These are phyloP conservation scores for Metopolophium dirhodum DNA, from an alignment of 1,140 invertebrate genomes.

Conservation along the genomic window DNA sequence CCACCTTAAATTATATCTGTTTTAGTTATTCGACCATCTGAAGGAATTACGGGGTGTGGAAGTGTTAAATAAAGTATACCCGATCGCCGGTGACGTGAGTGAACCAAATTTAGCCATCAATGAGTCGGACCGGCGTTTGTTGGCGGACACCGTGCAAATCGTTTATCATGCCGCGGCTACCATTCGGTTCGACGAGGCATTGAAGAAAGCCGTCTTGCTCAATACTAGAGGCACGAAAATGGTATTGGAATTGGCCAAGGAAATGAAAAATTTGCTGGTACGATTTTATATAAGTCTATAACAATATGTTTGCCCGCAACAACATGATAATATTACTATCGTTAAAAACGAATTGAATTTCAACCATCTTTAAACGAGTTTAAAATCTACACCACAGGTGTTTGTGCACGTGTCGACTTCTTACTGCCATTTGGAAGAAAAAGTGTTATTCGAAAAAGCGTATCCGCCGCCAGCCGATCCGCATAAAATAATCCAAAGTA, in stretches of 20 bases:
- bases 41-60: constrained; percentile 68
- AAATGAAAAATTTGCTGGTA: constrained; percentile 76
- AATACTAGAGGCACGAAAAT: constrained; percentile 79
- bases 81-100: constrained; percentile 81
- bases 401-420: constrained; percentile 72
- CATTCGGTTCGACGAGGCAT: constrained; percentile 77
- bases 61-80: constrained; percentile 71
- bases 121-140: constrained; percentile 70
- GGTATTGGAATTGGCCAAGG: constrained; percentile 75
- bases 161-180: constrained; percentile 75
- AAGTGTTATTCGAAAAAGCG: constrained; percentile 73
- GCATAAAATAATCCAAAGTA: constrained; percentile 83
- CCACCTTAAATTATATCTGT: constrained; percentile 53
- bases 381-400: constrained; percentile 61
- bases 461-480: constrained; percentile 90
- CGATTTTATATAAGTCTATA: background rate
- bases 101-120: constrained; percentile 77
- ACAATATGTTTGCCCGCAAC: constrained; percentile 62
- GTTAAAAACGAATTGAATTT: constrained; percentile 61
- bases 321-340: constrained; percentile 74
- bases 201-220: constrained; percentile 76
- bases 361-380: background rate
- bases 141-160: constrained; percentile 63
- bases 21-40: constrained; percentile 79
- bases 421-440: constrained; percentile 70